A percentile compares a stretch with the other conserved stretches of the same genome.
Conservation (phyloP, 2,888 invertebrate genomes). For the Nasonovia ribisnigri region DNA sequence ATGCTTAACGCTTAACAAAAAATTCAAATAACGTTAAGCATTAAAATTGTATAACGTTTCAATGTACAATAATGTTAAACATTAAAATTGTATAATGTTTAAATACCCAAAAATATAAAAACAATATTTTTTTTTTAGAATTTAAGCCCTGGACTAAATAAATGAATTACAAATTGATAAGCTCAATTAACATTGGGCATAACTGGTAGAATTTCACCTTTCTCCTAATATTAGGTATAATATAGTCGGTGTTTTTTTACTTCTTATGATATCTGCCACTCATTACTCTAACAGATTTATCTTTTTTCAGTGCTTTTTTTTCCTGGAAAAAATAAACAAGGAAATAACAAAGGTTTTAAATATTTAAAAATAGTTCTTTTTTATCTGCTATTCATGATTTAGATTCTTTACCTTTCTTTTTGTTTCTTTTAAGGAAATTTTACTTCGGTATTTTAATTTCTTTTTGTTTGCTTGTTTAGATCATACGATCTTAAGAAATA, state of each 20-base stretch:
- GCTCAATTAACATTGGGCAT: too few relatives aligned
- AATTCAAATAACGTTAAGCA: too few relatives aligned
- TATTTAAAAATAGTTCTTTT: slow-evolving; percentile 46
- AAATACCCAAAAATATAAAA: too few relatives aligned
- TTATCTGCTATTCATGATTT: slow-evolving; percentile 57
- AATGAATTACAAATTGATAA: too few relatives aligned
- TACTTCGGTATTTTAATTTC: not conserved
- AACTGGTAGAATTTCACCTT: slow-evolving; percentile 71
- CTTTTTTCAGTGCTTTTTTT: slow-evolving; percentile 68
- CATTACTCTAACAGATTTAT: slow-evolving; percentile 66
- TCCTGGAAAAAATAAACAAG: slow-evolving; percentile 10
- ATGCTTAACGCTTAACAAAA: too few relatives aligned
- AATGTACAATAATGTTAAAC: too few relatives aligned
- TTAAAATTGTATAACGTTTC: too few relatives aligned
- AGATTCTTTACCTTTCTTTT: slow-evolving; percentile 56
- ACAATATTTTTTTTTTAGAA: too few relatives aligned
- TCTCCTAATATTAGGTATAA: slow-evolving; percentile 71
- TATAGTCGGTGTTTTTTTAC: slow-evolving; percentile 67
- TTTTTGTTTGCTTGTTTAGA: slow-evolving; percentile 27
- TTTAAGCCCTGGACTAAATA: too few relatives aligned
- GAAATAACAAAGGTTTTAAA: slow-evolving; percentile 8
- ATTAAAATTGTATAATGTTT: too few relatives aligned
- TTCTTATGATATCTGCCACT: slow-evolving; percentile 63
- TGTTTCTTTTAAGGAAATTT: slow-evolving; percentile 39
- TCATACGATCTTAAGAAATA: slow-evolving; percentile 5